Base-by-base conservation (phyloP, 1,140 invertebrate species). In the Anthonomus grandis region DNA sequence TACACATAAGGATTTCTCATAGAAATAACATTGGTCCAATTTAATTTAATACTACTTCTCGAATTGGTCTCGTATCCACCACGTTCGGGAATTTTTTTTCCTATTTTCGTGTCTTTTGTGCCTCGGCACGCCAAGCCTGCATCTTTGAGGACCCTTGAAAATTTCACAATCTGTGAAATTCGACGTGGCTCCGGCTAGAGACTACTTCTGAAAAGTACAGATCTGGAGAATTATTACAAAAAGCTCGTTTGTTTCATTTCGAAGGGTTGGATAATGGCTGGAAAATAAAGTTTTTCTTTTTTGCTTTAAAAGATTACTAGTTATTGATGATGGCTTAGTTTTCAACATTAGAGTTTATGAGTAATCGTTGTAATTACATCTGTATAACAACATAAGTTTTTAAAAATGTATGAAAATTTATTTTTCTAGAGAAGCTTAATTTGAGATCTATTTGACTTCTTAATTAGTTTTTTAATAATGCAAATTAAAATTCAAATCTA, bases 131-230 rank as follows among this genome's bases (percentile, higher is more conserved):
- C 38, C 38, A 17, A 39, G 38, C 10, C 38, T 39, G 38, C 38
- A 39, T 39, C 38, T 39, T 39, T 39, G 38, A 39, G 38, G 38
- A 17, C 17, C 38, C 38, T 39, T 17, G 38, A 39, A 39, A 39
- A n/a, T 39, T 39, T 39, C 38, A 39, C 38, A 39, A 39, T 39
- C 38, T 3, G 38, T 39, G 38, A 39, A 39, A 13, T 39, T 39
- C 38, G 38, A 39, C 38, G 38, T 39, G 38, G 38, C 38, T 39
- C 38, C 38, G 38, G 17, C 12, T 17, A 31, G 38, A 39, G 18
- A 39, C 38, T 39, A 39, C 38, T 39, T 39, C 38, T 8, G 17
- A 17, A 4, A 39, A 39, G 17, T 17, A 13, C 12, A 17, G 38
- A 39, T 39, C 38, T 17, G 38, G 38, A 39, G 17, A 39, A 39